Percentiles rank a stretch among this genome's conserved stretches.
Evolutionary conservation across 1,140 invertebrate species (phyloP).

Genomic region (Oreohelix idahoensis): DNA sequence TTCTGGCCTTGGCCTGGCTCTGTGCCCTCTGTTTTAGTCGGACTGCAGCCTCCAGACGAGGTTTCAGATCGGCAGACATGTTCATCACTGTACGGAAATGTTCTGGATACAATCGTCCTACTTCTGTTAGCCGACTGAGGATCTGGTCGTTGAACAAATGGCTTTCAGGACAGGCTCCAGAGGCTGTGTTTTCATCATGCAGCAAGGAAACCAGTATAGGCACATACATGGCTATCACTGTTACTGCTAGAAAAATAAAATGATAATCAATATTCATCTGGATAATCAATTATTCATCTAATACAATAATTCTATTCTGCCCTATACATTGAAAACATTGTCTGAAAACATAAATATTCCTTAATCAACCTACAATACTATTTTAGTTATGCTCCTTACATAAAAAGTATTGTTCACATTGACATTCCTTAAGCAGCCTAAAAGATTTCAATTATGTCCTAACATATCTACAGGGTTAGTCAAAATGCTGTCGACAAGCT

Average conservation of each 20-base stretch:
- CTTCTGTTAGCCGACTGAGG: constrained; percentile 89
- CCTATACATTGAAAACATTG: too few relatives aligned
- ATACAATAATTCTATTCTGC: too few relatives aligned
- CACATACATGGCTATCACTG: constrained; percentile 88
- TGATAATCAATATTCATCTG: too few relatives aligned
- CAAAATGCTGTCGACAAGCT: too few relatives aligned
- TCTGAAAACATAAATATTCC: too few relatives aligned
- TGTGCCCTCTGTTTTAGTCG: constrained; percentile 76
- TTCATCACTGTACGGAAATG: constrained; percentile 93
- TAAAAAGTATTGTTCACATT: too few relatives aligned
- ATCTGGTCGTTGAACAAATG: constrained; percentile 87
- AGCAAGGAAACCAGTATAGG: constrained; percentile 90
- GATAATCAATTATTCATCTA: too few relatives aligned
- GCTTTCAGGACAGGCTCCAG: constrained; percentile 78
- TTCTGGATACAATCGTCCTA: constrained; percentile 85
- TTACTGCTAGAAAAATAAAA: constrained; percentile 83
- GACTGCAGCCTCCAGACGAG: constrained; percentile 88
- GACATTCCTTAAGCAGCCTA: too few relatives aligned
- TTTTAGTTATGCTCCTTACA: too few relatives aligned
- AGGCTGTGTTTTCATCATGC: constrained; percentile 79
- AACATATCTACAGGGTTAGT: too few relatives aligned
- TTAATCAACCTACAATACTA: too few relatives aligned
- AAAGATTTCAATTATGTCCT: too few relatives aligned
- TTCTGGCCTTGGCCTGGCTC: constrained; percentile 69
- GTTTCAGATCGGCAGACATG: constrained; percentile 83